Base-by-base conservation (phyloP, 2,113 vertebrate genomes). In the Prolemur simus region DNA sequence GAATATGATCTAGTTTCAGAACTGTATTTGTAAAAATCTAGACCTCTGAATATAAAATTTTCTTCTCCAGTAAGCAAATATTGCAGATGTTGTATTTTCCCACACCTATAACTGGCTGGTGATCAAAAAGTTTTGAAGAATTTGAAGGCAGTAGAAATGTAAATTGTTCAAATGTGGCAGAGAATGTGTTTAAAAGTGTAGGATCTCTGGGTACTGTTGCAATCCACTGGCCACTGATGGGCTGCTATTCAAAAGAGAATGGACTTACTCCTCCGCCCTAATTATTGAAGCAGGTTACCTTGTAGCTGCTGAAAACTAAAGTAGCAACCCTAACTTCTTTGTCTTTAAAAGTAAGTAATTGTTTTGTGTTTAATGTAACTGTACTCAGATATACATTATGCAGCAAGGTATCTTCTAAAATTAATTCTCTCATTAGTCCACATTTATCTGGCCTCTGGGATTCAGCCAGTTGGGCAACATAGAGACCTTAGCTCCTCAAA, bases 1-100 rank as follows among this genome's bases (percentile, higher is more conserved):
- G 47, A 94, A 93, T 74, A 71, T n/a, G 11, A 74, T 66, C 85
- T 90, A 76, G 34, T 92, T 92, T 87, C 49, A 84, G 74, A 87
- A 80, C 14, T 81, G 10, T 39, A 49, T 89, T 29, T 92, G 27
- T 87, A 84, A 64, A 3, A 87, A 20, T 37, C 17, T 17, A 95
- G 37, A 76, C 29, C 8, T 91, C 42, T 69, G 21, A 83, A 71
- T 47, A 6, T 58, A 95, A 85, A 49, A 32, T 69, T n/a, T 95
- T 68, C 37, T 94, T 84, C 56, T 86, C 63, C 37, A 76, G 42
- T 71, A 82, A 83, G 18, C 60, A 95, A 89, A 69, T 71, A 84
- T 34, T 63, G 25, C 8, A 49, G 21, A 34, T 71, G 47, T 89
- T 84, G 32, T 45, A 25, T 88, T 74, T 84, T 21, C 6, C 21